Conservation (phyloP, 2,113 vertebrate species). For the Gymnocephalus cernua region DNA sequence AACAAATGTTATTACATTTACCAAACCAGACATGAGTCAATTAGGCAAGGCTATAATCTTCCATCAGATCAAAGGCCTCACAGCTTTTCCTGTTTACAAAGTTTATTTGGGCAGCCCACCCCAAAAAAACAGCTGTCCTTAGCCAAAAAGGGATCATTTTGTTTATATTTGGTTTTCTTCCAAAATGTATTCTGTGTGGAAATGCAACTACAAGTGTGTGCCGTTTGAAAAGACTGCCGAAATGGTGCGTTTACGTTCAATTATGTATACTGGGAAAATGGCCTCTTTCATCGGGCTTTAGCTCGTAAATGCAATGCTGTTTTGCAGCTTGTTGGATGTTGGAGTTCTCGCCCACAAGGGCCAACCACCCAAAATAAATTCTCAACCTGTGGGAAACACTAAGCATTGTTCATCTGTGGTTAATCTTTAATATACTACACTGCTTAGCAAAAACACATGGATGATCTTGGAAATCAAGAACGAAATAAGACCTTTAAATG, state of each 20-base stretch:
- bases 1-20: slow-evolving; percentile 31
- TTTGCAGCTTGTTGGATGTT: slow-evolving; percentile 44
- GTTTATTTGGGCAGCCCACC: slow-evolving; percentile 11
- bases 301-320: slow-evolving; percentile 37
- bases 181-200: slow-evolving; percentile 7
- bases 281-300: slow-evolving; percentile 22
- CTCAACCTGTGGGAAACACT: slow-evolving; percentile 52
- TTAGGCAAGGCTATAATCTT: slow-evolving; percentile 31
- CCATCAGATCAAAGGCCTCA: slow-evolving; percentile 48
- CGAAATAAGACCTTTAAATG: slow-evolving; percentile 51
- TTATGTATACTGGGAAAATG: slow-evolving; percentile 20
- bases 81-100: slow-evolving; percentile 22
- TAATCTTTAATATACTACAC: slow-evolving; percentile 63
- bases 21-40: slow-evolving; percentile 53
- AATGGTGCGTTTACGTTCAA: slow-evolving; percentile 45
- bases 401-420: slow-evolving; percentile 70
- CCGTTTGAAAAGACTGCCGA: not conserved
- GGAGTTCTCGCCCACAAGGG: slow-evolving; percentile 9
- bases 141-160: slow-evolving; percentile 16
- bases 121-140: not conserved
- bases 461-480: slow-evolving; percentile 55
- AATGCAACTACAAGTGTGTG: slow-evolving; percentile 25
- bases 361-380: slow-evolving; percentile 43
- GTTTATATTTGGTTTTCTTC: slow-evolving; percentile 26
- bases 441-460: slow-evolving; percentile 62